Conservation (phyloP, 2,888 invertebrate species). For the Hybos culiciformis region DNA sequence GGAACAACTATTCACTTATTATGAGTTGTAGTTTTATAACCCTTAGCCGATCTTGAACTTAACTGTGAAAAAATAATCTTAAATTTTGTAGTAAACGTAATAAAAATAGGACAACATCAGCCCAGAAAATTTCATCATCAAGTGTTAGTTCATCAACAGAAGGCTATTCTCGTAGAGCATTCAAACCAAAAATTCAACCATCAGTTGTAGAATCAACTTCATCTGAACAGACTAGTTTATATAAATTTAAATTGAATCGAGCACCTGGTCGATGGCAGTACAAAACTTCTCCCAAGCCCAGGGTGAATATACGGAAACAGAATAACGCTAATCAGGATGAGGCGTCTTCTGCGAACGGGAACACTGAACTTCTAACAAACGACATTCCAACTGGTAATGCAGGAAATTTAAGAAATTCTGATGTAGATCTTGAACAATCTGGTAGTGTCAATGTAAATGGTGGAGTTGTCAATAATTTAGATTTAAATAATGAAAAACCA, state of each 20-base stretch:
- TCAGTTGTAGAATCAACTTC: conserved; percentile 39
- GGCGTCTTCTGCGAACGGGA: conserved; percentile 17
- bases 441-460: conserved; percentile 46
- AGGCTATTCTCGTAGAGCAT: conserved; percentile 43
- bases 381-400: conserved; percentile 36
- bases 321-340: conserved; percentile 16
- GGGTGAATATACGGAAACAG: conserved; percentile 64
- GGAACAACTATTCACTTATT: no score
- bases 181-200: conserved; percentile 52
- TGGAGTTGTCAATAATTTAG: conserved; percentile 41
- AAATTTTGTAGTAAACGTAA: conserved; percentile 41
- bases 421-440: conserved; percentile 56
- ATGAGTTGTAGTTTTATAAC: no score
- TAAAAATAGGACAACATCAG: conserved; percentile 27
- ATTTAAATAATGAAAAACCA: conserved; percentile 37
- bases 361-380: conserved; percentile 13
- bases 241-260: conserved; percentile 69
- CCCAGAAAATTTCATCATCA: conserved; percentile 20
- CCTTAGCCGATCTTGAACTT: no score
- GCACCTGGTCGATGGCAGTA: conserved; percentile 79
- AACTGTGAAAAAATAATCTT: no score
- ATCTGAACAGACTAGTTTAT: conserved; percentile 44
- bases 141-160: conserved; percentile 17
- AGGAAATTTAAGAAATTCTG: conserved; percentile 42
- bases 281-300: conserved; percentile 76